Base-by-base conservation (phyloP, 2,113 vertebrate species). In the Gnathonemus longibarbis region DNA sequence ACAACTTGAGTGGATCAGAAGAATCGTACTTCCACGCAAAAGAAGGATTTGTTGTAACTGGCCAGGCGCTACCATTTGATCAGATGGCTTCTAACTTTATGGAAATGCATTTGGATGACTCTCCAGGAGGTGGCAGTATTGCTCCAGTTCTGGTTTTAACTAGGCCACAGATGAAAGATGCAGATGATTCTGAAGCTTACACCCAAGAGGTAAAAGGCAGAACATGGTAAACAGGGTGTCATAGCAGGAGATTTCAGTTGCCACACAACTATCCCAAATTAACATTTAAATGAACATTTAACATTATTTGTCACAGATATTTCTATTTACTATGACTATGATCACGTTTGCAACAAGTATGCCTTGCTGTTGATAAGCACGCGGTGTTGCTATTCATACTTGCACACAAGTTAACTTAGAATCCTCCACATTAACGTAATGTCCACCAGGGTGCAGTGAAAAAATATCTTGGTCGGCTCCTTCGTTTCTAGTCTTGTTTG, bases 1-100 rank as follows among this genome's bases (percentile, higher is more conserved):
- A 45, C 77, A 89, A 27, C 45, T 27, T 24, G 15, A 89, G 89
- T n/a, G 10, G 48, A n/a, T 89, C 85, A 3, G 90, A 89, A 83
- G 89, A 85, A 31, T 85, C 19, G 1, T 90, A 31, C 24, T 52
- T 91, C 13, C 89, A 92, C 87, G 74, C 50, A 11, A 87, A 88
- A 88, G 84, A 88, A 88, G 84, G 77, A 58, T 2, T n/a, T 45
- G 10, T 31, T 15, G 10, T 62, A 45, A 13, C 90, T 90, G 90
- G 88, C 88, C 90, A 88, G 50, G 53, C 83, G 46, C 27, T 62
- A 31, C 42, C 10, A 46, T 48, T 24, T 27, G 52, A 93, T 11
- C 89, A 93, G 90, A 92, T 91, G 15, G 35, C 92, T 83, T 92
- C 93, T 13, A 52, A 89, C 15, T 94, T 93, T 27, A 88, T 52